A percentile compares a stretch with the other conserved stretches of the same genome.
Evolutionary conservation across 37 sponge, comb jelly and placozoan genomes (phyloP).

Genomic region (Halisarca cf. caerulea): DNA sequence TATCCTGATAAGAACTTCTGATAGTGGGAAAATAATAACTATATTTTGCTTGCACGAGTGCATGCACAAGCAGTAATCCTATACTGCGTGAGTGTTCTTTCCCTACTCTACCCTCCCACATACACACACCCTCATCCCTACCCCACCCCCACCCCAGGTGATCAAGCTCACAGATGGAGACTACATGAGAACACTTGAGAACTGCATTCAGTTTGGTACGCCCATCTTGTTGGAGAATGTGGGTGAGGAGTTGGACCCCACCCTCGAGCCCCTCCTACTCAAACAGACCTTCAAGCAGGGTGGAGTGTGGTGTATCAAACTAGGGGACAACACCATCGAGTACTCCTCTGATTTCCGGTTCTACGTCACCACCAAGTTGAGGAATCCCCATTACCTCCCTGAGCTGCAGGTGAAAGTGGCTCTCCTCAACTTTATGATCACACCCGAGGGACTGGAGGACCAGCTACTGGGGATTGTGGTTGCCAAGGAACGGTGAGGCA

Average conservation of each 20-base stretch:
- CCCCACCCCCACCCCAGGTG: slow-evolving; percentile 50
- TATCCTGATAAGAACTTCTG: no score
- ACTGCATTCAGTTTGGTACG: slow-evolving; percentile 98
- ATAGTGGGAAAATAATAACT: background rate
- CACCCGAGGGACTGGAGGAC: slow-evolving; percentile 97
- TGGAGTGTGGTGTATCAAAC: slow-evolving; percentile 95
- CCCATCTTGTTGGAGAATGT: slow-evolving; percentile 98
- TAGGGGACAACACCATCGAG: slow-evolving; percentile 95
- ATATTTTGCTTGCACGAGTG: background rate
- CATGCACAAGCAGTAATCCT: no score
- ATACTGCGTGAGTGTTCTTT: no score
- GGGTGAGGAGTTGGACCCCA: slow-evolving; percentile 98
- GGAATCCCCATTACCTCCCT: slow-evolving; percentile 99
- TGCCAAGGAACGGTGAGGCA: slow-evolving; percentile 88
- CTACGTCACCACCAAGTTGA: slow-evolving; percentile 97
- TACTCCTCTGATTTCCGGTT: slow-evolving; percentile 94
- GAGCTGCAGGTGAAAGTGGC: slow-evolving; percentile 94
- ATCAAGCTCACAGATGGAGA: slow-evolving; percentile 95
- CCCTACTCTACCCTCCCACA: no score
- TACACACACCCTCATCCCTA: no score
- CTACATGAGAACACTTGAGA: slow-evolving; percentile 97
- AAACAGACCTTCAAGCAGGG: slow-evolving; percentile 99
- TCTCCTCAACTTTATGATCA: slow-evolving; percentile 99
- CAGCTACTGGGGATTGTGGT: slow-evolving; percentile 98
- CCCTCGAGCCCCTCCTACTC: slow-evolving; percentile 95